Evolutionary conservation across 2,113 vertebrate species (phyloP).

Genomic region (Ginglymostoma cirratum): DNA sequence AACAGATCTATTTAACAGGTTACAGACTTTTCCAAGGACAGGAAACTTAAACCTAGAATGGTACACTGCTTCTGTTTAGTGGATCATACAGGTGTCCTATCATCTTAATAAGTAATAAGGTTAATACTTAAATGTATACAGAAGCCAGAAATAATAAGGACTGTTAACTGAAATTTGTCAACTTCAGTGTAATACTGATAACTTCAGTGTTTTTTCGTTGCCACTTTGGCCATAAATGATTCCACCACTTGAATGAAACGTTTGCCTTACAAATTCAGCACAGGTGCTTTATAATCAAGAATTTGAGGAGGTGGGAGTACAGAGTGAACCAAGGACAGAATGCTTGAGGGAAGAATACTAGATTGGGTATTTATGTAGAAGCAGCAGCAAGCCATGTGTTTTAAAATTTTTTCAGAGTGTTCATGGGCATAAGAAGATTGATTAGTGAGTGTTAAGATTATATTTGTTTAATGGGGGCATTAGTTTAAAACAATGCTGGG

Average conservation of each 20-base stretch:
- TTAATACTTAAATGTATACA: background rate
- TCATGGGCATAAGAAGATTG: background rate
- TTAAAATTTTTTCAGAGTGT: background rate
- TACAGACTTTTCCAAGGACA: background rate
- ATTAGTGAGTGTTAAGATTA: no score
- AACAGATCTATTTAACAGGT: background rate
- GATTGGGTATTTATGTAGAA: background rate
- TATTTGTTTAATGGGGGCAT: no score
- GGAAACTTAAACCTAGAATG: background rate
- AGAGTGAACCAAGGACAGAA: no score
- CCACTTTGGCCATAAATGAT: constrained; percentile 19
- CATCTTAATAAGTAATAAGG: background rate
- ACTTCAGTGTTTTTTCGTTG: background rate
- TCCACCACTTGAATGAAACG: background rate
- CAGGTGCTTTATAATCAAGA: background rate
- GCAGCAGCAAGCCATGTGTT: no score
- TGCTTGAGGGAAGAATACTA: background rate
- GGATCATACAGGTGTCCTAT: background rate
- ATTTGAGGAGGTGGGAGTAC: no score
- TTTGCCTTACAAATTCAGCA: background rate
- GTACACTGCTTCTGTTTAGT: background rate
- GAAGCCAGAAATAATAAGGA: background rate
- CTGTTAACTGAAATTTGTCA: background rate
- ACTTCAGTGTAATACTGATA: background rate
- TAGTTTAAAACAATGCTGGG: no score